phyloP scores from a whole-genome alignment of 2,113 vertebrate genomes.

The Pardalotus punctatus region DNA sequence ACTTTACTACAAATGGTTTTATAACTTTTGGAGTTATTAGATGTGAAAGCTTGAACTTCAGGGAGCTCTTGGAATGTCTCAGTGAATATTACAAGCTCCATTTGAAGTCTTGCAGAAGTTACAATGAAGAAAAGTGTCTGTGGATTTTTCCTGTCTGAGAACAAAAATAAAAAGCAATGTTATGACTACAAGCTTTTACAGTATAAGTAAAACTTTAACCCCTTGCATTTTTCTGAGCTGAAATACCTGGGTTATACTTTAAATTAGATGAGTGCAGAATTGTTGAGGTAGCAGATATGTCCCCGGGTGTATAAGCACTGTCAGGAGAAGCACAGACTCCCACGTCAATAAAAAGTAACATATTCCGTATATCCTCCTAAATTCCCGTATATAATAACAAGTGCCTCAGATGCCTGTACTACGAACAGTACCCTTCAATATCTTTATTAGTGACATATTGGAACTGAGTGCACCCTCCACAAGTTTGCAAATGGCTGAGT shows the following conservation, averaged over 20 bases:
- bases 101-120: slow-evolving; percentile 35
- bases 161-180: background rate
- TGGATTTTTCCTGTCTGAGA: background rate
- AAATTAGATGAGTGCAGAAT: background rate
- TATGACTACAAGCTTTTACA: background rate
- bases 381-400: background rate
- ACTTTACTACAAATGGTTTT: background rate
- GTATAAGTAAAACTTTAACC: background rate
- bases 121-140: background rate
- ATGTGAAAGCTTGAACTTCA: slow-evolving; percentile 56
- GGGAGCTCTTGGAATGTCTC: slow-evolving; percentile 19
- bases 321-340: background rate
- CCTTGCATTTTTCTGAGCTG: background rate
- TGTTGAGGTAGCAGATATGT: background rate
- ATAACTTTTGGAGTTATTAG: slow-evolving; percentile 30
- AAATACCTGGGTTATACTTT: background rate
- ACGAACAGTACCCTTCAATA: background rate
- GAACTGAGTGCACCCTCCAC: background rate
- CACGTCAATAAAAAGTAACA: background rate
- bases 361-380: background rate
- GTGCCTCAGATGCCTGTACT: background rate
- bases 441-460: background rate
- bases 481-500: background rate
- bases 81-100: slow-evolving; percentile 20
- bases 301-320: background rate